phyloP scores from a whole-genome alignment of 2,888 invertebrate genomes.

The Caenorhabditis japonica region DNA sequence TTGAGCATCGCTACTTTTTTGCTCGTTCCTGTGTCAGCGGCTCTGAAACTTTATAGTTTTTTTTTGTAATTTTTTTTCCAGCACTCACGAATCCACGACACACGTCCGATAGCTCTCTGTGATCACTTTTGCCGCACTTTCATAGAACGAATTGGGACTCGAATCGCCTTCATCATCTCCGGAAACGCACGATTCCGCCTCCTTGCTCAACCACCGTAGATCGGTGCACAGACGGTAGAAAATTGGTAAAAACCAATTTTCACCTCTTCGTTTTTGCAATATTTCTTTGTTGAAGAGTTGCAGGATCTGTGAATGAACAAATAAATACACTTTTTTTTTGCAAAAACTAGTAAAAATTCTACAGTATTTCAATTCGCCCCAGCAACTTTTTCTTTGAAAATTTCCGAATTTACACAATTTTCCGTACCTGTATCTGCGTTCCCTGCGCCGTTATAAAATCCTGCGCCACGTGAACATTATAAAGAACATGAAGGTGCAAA shows the following conservation, averaged over 20 bases:
- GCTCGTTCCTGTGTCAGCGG: constrained; percentile 90
- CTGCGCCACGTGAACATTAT: constrained; percentile 57
- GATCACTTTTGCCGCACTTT: constrained; percentile 67
- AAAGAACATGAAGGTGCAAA: constrained; percentile 66
- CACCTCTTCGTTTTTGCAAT: constrained; percentile 88
- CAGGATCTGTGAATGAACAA: constrained; percentile 60
- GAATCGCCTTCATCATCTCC: constrained; percentile 63
- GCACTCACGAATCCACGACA: constrained; percentile 70
- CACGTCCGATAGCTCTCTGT: constrained; percentile 74
- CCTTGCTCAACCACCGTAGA: constrained; percentile 83
- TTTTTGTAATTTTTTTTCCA: neutral
- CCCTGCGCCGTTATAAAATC: constrained; percentile 62
- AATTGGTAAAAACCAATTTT: constrained; percentile 95
- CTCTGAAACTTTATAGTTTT: constrained; percentile 78
- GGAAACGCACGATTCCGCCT: constrained; percentile 66
- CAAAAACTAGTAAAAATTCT: too few species aligned
- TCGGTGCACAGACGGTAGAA: constrained; percentile 92
- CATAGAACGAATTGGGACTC: constrained; percentile 61
- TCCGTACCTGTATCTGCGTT: constrained; percentile 65
- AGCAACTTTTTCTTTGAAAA: neutral
- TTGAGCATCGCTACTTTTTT: constrained; percentile 96
- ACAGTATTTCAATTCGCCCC: too few species aligned
- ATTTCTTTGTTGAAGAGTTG: constrained; percentile 80
- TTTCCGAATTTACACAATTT: neutral
- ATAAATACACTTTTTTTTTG: too few species aligned